These are phyloP conservation scores for Miltochrista miniata DNA, from an alignment of 2,888 invertebrate species.

Conservation along the genomic window DNA sequence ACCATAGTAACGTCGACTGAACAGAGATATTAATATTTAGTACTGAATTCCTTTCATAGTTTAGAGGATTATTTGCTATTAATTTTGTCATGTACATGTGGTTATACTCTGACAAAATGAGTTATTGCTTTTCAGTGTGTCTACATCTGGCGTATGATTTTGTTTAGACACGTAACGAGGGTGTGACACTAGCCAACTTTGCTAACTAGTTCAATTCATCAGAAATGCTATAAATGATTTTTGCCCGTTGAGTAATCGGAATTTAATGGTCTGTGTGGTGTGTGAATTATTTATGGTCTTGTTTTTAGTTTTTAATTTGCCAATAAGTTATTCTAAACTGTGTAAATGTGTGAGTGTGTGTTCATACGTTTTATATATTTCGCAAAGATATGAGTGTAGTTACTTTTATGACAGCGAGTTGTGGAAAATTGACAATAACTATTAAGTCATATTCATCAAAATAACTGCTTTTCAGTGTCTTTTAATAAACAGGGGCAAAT, in stretches of 20 bases:
- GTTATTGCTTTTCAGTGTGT: slow-evolving; percentile 48
- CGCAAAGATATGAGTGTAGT: too few relatives aligned
- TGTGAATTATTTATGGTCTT: too few relatives aligned
- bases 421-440: too few relatives aligned
- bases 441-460: too few relatives aligned
- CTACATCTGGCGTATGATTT: slow-evolving; percentile 50
- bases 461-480: too few relatives aligned
- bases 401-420: too few relatives aligned
- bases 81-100: slow-evolving; percentile 49
- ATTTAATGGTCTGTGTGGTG: background rate
- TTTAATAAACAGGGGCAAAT: too few relatives aligned
- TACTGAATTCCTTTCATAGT: slow-evolving; percentile 28
- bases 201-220: slow-evolving; percentile 59
- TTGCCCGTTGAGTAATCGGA: slow-evolving; percentile 8
- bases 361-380: too few relatives aligned
- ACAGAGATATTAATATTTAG: background rate
- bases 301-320: too few relatives aligned
- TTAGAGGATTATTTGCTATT: slow-evolving; percentile 47
- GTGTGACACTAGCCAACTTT: slow-evolving; percentile 62
- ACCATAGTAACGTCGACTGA: background rate
- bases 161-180: slow-evolving; percentile 51
- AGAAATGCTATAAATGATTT: slow-evolving; percentile 30
- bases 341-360: too few relatives aligned
- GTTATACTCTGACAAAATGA: slow-evolving; percentile 49
- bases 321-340: too few relatives aligned